Percentiles rank a stretch among this genome's conserved stretches.
phyloP scores from a whole-genome alignment of 1,140 invertebrate species.

The Drosophila busckii region DNA sequence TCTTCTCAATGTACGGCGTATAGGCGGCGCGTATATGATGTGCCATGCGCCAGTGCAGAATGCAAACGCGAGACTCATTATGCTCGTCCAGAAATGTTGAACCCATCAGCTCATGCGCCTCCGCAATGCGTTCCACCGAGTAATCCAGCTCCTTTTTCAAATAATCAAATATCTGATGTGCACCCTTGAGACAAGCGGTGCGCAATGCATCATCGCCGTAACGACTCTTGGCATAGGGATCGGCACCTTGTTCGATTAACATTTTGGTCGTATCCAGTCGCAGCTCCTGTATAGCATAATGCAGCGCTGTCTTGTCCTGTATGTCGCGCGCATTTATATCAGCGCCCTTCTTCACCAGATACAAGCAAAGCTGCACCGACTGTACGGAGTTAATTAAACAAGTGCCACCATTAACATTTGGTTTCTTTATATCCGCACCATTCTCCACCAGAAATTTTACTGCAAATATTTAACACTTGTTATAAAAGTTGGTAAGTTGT shows the following conservation, averaged over 20 bases:
- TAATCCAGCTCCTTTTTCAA: constrained; percentile 84
- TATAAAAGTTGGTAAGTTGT: background rate
- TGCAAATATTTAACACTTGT: constrained; percentile 68
- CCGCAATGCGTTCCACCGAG: constrained; percentile 84
- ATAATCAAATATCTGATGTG: constrained; percentile 89
- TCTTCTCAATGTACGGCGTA: constrained; percentile 79
- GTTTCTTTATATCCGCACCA: constrained; percentile 90
- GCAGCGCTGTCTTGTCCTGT: constrained; percentile 94
- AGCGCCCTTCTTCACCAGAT: constrained; percentile 87
- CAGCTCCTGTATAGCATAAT: constrained; percentile 96
- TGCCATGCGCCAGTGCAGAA: constrained; percentile 85
- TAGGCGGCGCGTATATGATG: constrained; percentile 80
- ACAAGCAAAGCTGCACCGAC: constrained; percentile 89
- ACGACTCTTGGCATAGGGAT: constrained; percentile 87
- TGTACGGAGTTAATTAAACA: constrained; percentile 96
- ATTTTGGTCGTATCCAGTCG: constrained; percentile 91
- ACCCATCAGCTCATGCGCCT: constrained; percentile 87
- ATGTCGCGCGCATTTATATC: constrained; percentile 93
- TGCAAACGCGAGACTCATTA: constrained; percentile 84
- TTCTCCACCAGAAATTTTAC: constrained; percentile 88
- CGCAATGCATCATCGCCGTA: constrained; percentile 94
- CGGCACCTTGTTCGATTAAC: constrained; percentile 88
- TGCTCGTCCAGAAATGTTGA: constrained; percentile 91
- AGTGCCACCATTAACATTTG: constrained; percentile 95
- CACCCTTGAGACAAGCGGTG: constrained; percentile 93